Evolutionary conservation across 2,888 invertebrate genomes (phyloP).

Genomic region (Noctua janthe): DNA sequence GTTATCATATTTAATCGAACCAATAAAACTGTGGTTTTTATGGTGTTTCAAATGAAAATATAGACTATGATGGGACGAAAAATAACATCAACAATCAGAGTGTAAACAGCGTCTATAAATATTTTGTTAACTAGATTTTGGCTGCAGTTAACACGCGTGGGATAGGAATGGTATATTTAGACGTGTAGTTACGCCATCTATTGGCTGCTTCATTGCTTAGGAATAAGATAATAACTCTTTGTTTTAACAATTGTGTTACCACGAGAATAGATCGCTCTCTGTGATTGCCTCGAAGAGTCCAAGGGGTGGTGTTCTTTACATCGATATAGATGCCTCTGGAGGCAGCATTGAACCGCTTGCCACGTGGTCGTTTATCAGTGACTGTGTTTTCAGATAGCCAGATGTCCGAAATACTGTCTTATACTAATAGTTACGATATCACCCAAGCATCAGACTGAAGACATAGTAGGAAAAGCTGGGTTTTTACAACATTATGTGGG

Average conservation of each 20-base stretch:
- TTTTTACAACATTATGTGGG: neutral
- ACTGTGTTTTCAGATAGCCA: neutral
- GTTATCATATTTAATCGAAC: constrained; percentile 42
- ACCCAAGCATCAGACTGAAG: neutral
- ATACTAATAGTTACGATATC: neutral
- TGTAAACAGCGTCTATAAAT: constrained; percentile 56
- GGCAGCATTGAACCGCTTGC: neutral
- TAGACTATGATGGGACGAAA: constrained; percentile 17
- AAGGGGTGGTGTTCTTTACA: neutral
- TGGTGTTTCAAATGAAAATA: constrained; percentile 11
- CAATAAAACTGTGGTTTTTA: constrained; percentile 31
- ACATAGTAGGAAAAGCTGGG: no score
- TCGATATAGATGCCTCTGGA: neutral
- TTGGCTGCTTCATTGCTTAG: constrained; percentile 26
- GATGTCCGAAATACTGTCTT: neutral
- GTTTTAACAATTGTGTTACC: neutral
- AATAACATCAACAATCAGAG: constrained; percentile 46
- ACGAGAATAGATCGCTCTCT: neutral
- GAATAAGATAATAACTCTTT: neutral
- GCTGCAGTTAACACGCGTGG: constrained; percentile 45
- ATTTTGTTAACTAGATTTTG: constrained; percentile 49
- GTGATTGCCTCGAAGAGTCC: neutral
- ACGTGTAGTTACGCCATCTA: constrained; percentile 52
- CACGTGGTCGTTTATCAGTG: neutral
- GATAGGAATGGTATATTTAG: constrained; percentile 52